Evolutionary conservation across 2,888 invertebrate species (phyloP).

Genomic region (Brachynemurus nebulosus): DNA sequence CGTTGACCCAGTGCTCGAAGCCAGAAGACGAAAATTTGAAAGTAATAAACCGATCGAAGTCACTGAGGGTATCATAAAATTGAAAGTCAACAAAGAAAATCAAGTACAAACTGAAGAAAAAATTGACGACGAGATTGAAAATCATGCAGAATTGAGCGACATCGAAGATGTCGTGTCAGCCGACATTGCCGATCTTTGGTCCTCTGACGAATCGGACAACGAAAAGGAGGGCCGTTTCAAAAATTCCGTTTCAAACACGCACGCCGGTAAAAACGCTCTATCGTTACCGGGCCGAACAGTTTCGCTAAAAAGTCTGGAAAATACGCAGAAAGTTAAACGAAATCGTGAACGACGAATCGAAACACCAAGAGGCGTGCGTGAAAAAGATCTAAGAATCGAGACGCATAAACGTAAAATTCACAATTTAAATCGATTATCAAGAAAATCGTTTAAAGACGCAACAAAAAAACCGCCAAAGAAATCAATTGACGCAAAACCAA

Average conservation of each 20-base stretch:
- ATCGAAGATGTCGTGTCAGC: not conserved
- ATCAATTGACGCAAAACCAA: too few relatives aligned
- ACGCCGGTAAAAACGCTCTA: too few relatives aligned
- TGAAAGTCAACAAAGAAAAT: conserved; percentile 25
- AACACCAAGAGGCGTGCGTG: too few relatives aligned
- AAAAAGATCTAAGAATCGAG: too few relatives aligned
- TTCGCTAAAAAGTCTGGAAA: too few relatives aligned
- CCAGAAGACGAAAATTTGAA: conserved; percentile 38
- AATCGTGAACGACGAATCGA: too few relatives aligned
- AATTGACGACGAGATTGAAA: conserved; percentile 19
- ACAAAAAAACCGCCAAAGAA: too few relatives aligned
- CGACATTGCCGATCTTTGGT: conserved; percentile 27
- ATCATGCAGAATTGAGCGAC: not conserved
- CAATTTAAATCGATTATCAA: too few relatives aligned
- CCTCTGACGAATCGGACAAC: conserved; percentile 29
- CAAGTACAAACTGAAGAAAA: not conserved
- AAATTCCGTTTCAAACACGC: conserved; percentile 11
- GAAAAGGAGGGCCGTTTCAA: conserved; percentile 32
- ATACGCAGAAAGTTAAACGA: too few relatives aligned
- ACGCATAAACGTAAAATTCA: not conserved
- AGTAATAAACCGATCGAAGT: conserved; percentile 31
- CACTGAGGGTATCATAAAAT: conserved; percentile 35
- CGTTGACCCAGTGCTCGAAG: conserved; percentile 35
- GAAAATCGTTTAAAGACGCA: too few relatives aligned
- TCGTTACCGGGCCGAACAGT: too few relatives aligned